Percentiles rank a stretch among this genome's conserved stretches.
These are phyloP conservation scores for Proteles cristata DNA, from an alignment of 2,113 vertebrate species.

Conservation along the genomic window DNA sequence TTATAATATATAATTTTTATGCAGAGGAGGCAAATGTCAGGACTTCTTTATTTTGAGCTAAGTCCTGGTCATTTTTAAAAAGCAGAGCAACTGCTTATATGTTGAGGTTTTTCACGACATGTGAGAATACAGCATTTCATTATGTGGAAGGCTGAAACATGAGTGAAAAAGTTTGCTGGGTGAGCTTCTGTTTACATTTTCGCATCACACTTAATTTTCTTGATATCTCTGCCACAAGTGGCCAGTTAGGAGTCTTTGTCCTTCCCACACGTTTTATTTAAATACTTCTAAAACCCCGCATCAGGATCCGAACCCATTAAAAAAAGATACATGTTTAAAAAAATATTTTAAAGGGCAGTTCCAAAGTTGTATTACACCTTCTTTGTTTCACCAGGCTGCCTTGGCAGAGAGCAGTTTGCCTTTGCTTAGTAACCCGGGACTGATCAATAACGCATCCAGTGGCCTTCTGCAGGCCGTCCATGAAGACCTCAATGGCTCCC, in stretches of 20 bases:
- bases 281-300: background rate
- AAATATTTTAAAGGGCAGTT: background rate
- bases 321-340: background rate
- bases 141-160: constrained; percentile 70
- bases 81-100: constrained; percentile 84
- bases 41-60: constrained; percentile 95
- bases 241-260: constrained; percentile 42
- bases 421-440: constrained; percentile 94
- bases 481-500: constrained; percentile 96
- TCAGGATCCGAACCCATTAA: background rate
- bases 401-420: constrained; percentile 99
- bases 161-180: constrained; percentile 74
- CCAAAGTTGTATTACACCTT: constrained; percentile 58
- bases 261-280: background rate
- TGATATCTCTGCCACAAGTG: constrained; percentile 55
- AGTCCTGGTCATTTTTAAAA: constrained; percentile 93
- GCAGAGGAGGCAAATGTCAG: constrained; percentile 96
- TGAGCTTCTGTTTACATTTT: constrained; percentile 71
- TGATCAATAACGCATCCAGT: constrained; percentile 96
- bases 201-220: constrained; percentile 49
- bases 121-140: constrained; percentile 75
- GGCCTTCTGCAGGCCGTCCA: constrained; percentile 94
- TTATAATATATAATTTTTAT: constrained; percentile 99
- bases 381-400: constrained; percentile 90
- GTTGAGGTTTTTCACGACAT: constrained; percentile 75